phyloP scores from a whole-genome alignment of 2,113 vertebrate genomes.

The Megatriorchis doriae region DNA sequence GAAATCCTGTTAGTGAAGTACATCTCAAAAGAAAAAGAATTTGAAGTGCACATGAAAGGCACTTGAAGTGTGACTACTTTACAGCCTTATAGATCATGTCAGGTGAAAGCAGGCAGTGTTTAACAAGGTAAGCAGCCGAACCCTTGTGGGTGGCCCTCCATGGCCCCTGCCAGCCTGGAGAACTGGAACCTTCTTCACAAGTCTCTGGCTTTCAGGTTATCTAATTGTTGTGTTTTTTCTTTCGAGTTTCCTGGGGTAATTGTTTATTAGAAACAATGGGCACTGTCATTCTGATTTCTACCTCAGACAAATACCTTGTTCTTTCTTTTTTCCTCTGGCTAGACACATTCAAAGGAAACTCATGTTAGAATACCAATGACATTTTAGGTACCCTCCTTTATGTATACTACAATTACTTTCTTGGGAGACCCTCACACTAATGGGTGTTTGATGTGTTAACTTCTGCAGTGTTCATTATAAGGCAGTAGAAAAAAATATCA shows the following conservation, averaged over 20 bases:
- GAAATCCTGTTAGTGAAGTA: constrained; percentile 27
- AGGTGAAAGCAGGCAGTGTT: constrained; percentile 1
- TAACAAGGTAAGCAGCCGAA: not conserved
- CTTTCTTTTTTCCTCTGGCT: not conserved
- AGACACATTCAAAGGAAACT: not conserved
- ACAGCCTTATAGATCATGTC: not conserved
- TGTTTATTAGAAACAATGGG: not conserved
- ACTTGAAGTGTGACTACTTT: not conserved
- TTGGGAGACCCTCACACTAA: not conserved
- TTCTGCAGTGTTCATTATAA: not conserved
- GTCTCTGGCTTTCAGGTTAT: not conserved
- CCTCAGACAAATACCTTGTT: not conserved
- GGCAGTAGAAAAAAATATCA: not conserved
- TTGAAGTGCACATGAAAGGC: constrained; percentile 36
- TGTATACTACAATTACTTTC: not conserved
- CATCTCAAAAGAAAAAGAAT: constrained; percentile 22
- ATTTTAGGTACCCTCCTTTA: not conserved
- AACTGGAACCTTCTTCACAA: not conserved
- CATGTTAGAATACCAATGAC: not conserved
- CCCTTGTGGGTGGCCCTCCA: not conserved
- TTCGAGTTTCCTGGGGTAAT: not conserved
- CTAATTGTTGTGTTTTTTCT: not conserved
- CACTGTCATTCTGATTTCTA: not conserved
- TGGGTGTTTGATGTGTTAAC: not conserved
- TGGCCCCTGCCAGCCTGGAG: not conserved